Percentiles rank a stretch among this genome's conserved stretches.
phyloP scores from a whole-genome alignment of 2,113 vertebrate genomes.

The Ptyas mucosa region DNA sequence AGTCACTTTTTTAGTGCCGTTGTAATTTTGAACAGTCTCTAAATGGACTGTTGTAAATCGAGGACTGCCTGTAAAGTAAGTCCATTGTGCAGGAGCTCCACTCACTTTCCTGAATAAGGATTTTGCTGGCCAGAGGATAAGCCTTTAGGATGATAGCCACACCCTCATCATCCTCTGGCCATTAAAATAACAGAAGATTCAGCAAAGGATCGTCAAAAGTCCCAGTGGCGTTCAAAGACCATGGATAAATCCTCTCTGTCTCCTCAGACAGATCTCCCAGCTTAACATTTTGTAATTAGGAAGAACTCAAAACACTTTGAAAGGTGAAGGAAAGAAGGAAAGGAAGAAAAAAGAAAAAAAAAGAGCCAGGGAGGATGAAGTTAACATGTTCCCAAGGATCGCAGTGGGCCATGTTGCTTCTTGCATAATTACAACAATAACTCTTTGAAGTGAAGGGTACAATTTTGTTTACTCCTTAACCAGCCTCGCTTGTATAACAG shows the following conservation, averaged over 20 bases:
- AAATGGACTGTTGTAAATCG: no score
- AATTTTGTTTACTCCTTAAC: slow-evolving; percentile 63
- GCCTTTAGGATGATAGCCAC: not conserved
- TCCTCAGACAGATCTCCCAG: slow-evolving; percentile 41
- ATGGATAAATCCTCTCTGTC: slow-evolving; percentile 37
- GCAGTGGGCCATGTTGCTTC: slow-evolving; percentile 31
- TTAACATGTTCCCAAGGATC: slow-evolving; percentile 29
- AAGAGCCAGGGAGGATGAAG: not conserved
- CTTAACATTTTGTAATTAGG: slow-evolving; percentile 25
- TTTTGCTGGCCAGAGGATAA: not conserved
- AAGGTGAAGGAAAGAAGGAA: not conserved
- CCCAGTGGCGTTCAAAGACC: slow-evolving; percentile 6
- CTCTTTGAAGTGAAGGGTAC: slow-evolving; percentile 59
- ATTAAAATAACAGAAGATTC: slow-evolving; percentile 36
- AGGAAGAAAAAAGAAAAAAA: not conserved
- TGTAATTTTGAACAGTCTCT: not conserved
- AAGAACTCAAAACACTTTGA: slow-evolving; percentile 34
- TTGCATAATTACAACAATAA: slow-evolving; percentile 59
- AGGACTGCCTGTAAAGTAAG: not conserved
- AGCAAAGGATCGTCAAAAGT: slow-evolving; percentile 31
- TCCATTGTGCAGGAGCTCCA: not conserved
- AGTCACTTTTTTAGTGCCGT: not conserved
- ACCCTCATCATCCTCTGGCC: slow-evolving; percentile 21
- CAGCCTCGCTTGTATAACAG: slow-evolving; percentile 46
- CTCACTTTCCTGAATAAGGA: not conserved